These are phyloP conservation scores for Eledone cirrhosa DNA, from an alignment of 2,888 invertebrate genomes.

Conservation along the genomic window DNA sequence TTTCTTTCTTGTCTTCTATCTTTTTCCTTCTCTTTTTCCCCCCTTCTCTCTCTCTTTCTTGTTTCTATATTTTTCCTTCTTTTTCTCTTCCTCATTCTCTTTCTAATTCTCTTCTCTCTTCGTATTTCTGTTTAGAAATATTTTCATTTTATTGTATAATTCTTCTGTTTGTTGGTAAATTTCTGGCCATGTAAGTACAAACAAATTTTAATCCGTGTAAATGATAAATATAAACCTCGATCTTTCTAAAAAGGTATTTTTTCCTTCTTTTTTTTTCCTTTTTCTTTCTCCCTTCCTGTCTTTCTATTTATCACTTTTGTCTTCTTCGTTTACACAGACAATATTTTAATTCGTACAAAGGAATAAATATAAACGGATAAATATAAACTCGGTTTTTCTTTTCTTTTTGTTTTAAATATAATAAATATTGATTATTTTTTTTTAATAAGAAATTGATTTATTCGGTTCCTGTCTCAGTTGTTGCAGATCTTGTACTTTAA, in stretches of 20 bases:
- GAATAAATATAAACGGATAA: too few relatives aligned
- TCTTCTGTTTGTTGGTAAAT: background rate
- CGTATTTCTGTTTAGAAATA: background rate
- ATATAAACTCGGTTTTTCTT: too few relatives aligned
- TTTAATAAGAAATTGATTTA: too few relatives aligned
- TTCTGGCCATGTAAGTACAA: too few relatives aligned
- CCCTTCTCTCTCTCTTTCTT: background rate
- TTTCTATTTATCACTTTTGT: background rate
- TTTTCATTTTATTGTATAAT: background rate
- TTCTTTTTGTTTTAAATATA: too few relatives aligned
- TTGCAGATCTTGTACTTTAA: background rate
- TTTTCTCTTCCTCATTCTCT: background rate
- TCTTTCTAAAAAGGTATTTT: background rate
- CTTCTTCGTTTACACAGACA: background rate
- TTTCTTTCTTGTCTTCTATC: background rate
- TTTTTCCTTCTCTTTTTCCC: background rate
- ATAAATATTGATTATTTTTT: too few relatives aligned
- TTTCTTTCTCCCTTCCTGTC: background rate
- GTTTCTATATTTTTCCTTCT: background rate
- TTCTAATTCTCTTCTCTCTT: background rate
- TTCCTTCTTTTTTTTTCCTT: background rate
- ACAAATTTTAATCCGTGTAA: too few relatives aligned
- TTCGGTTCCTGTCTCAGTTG: background rate
- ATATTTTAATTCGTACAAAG: too few relatives aligned
- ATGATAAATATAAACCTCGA: too few relatives aligned